Evolutionary conservation across 1,140 invertebrate genomes (phyloP).

Genomic region (Brachionus manjavacas): DNA sequence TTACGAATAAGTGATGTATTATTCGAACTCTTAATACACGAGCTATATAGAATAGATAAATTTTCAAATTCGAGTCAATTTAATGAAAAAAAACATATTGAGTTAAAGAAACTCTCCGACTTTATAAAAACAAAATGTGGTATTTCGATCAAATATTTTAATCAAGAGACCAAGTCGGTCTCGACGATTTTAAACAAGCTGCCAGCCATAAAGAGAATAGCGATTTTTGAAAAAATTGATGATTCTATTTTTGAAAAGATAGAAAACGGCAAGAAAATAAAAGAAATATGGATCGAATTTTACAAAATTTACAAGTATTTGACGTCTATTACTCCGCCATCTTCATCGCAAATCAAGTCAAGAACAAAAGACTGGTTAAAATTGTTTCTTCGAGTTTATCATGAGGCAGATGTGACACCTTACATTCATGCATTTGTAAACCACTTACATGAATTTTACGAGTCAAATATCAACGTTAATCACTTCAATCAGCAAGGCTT

Average conservation of each 20-base stretch:
- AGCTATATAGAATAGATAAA: background rate
- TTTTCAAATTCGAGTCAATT: background rate
- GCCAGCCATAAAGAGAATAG: background rate
- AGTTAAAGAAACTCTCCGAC: background rate
- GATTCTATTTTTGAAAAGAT: background rate
- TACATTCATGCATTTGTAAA: background rate
- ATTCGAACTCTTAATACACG: background rate
- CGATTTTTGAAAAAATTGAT: background rate
- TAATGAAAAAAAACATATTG: background rate
- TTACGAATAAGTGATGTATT: background rate
- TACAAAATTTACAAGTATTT: background rate
- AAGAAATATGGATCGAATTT: background rate
- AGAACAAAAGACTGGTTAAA: background rate
- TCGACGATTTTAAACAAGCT: background rate
- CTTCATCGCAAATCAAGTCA: background rate
- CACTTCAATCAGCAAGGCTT: conserved; percentile 1
- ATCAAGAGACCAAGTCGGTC: background rate
- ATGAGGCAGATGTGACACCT: background rate
- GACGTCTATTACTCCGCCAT: background rate
- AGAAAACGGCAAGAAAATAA: background rate
- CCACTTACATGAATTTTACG: background rate
- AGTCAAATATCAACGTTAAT: background rate
- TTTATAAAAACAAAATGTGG: background rate
- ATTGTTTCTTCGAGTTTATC: background rate
- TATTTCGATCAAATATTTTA: background rate